Conservation (phyloP, 2,888 invertebrate genomes). For the Scrobipalpa atriplicella region DNA sequence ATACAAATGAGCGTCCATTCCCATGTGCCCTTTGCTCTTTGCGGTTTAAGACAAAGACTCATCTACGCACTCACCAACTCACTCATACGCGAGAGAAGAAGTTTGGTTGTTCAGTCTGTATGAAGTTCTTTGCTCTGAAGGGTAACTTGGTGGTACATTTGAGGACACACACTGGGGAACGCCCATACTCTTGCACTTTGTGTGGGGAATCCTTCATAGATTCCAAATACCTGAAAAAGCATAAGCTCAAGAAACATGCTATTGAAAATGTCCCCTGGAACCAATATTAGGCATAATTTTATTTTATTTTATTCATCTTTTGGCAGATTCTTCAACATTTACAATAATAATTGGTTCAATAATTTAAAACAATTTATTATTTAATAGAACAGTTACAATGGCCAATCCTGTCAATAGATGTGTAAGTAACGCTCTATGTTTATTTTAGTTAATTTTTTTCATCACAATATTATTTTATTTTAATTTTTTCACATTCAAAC, state of each 20-base stretch:
- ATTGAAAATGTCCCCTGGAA: constrained; percentile 73
- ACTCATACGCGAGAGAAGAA: constrained; percentile 79
- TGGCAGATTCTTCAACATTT: background rate
- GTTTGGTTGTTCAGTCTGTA: constrained; percentile 78
- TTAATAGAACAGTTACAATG: background rate
- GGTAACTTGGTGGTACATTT: constrained; percentile 78
- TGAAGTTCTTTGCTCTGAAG: constrained; percentile 79
- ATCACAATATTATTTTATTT: background rate
- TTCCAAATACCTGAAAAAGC: constrained; percentile 79
- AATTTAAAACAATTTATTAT: too few species aligned
- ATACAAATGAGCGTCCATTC: constrained; percentile 76
- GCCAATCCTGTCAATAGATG: background rate
- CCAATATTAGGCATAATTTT: constrained; percentile 51
- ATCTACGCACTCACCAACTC: constrained; percentile 74
- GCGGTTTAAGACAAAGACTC: constrained; percentile 77
- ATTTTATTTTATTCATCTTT: constrained; percentile 28
- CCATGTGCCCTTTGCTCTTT: constrained; percentile 73
- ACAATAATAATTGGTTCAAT: too few species aligned
- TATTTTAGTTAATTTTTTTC: constrained; percentile 2
- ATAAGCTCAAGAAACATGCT: constrained; percentile 74
- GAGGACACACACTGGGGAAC: constrained; percentile 77
- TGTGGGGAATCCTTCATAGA: constrained; percentile 79
- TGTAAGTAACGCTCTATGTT: background rate
- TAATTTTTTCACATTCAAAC: background rate
- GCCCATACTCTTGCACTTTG: constrained; percentile 73